phyloP scores from a whole-genome alignment of 2,797 vertebrate species.

The Onychomys leucogaster region DNA sequence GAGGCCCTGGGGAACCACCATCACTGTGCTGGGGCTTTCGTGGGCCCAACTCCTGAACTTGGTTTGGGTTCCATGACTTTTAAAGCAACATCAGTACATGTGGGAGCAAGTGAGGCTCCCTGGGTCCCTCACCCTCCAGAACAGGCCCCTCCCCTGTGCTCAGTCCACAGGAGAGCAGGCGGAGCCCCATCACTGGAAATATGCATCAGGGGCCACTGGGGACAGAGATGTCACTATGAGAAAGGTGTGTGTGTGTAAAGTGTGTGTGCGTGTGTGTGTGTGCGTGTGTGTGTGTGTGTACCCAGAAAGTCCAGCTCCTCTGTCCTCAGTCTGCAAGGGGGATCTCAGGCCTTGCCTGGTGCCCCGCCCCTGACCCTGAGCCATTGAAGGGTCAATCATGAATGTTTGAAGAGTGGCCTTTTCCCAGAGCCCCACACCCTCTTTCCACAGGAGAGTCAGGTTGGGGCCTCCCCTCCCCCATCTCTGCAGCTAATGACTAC shows the following conservation, averaged over 20 bases:
- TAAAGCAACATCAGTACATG: not conserved
- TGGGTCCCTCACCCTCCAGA: not conserved
- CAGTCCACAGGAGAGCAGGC: not conserved
- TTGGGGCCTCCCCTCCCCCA: not conserved
- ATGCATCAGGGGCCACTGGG: not conserved
- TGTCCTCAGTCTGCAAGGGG: constrained; percentile 23
- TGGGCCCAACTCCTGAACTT: constrained; percentile 74
- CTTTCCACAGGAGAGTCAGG: constrained; percentile 3
- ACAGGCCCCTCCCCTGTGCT: not conserved
- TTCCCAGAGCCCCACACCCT: constrained; percentile 29
- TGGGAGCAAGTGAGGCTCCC: constrained; percentile 36
- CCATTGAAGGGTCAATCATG: constrained; percentile 73
- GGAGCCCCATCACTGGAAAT: constrained; percentile 72
- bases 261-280: accelerated
- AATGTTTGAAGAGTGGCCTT: constrained; percentile 82
- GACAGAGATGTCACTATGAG: not conserved
- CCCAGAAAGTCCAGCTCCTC: not conserved
- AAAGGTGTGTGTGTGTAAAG: not conserved
- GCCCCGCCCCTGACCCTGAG: constrained; percentile 56
- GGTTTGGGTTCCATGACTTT: constrained; percentile 57
- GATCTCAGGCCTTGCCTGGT: not conserved
- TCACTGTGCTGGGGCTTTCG: not conserved
- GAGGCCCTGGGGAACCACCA: not conserved
- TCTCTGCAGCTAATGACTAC: constrained; percentile 78
- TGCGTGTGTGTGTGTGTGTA: accelerated